These are phyloP conservation scores for Triplophysa tibetana DNA, from an alignment of 2,113 vertebrate genomes.

Conservation along the genomic window DNA sequence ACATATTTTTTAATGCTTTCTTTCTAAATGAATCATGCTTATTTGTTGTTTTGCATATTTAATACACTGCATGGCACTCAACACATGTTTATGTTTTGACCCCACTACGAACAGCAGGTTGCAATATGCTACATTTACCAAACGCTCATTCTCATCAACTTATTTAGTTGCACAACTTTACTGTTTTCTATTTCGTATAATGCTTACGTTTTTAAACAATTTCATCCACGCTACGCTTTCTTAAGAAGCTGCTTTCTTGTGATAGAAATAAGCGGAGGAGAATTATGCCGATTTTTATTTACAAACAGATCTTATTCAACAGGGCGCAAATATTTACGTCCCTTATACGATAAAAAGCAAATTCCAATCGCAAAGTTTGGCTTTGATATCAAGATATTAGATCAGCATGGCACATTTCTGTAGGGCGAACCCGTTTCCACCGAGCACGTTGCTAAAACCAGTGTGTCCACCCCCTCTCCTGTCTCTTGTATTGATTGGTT, in stretches of 20 bases:
- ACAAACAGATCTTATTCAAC: not conserved
- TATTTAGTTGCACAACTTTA: not conserved
- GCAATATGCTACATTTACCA: not conserved
- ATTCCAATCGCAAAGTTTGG: slow-evolving; percentile 6
- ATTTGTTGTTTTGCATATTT: slow-evolving; percentile 18
- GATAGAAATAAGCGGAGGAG: not conserved
- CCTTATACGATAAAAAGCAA: too few relatives aligned
- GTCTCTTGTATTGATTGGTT: slow-evolving; percentile 53
- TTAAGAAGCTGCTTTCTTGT: not conserved
- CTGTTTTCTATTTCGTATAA: not conserved
- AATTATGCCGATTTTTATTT: not conserved
- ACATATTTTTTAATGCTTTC: too few relatives aligned
- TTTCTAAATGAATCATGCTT: not conserved
- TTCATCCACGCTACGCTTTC: not conserved
- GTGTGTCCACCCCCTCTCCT: slow-evolving; percentile 27
- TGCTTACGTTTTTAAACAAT: not conserved
- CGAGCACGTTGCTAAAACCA: slow-evolving; percentile 30
- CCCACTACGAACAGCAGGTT: not conserved
- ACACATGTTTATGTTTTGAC: slow-evolving; percentile 17
- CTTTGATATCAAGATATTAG: slow-evolving; percentile 7
- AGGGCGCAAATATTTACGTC: not conserved
- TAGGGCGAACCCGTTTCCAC: slow-evolving; percentile 17
- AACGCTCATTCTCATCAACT: not conserved
- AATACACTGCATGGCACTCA: not conserved
- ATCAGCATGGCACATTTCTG: slow-evolving; percentile 29